These are phyloP conservation scores for Anthonomus grandis DNA, from an alignment of 1,140 invertebrate species.

Conservation along the genomic window DNA sequence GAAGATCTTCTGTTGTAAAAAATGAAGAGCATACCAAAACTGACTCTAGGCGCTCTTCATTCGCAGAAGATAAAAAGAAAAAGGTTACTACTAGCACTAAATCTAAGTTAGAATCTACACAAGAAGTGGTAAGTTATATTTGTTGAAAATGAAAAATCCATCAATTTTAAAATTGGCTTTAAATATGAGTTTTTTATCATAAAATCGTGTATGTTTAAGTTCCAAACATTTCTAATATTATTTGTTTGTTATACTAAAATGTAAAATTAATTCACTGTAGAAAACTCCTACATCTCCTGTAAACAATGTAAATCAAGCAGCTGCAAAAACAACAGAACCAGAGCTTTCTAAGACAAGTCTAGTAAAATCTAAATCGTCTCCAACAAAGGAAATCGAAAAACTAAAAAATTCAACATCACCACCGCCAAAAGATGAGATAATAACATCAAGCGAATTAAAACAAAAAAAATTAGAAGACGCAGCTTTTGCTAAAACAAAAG, in stretches of 20 bases:
- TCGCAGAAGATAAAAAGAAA: conserved; percentile 57
- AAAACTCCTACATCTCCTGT: conserved; percentile 51
- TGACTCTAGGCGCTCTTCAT: conserved; percentile 62
- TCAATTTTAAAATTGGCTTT: too few species aligned
- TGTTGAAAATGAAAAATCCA: too few species aligned
- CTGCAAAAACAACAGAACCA: conserved; percentile 39
- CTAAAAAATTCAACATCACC: conserved; percentile 22
- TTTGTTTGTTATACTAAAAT: conserved; percentile 1
- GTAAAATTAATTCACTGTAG: conserved; percentile 25
- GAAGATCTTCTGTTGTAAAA: conserved; percentile 42
- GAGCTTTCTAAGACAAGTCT: conserved; percentile 44
- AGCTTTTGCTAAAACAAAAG: conserved; percentile 29
- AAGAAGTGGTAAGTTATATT: conserved; percentile 41
- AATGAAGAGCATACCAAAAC: conserved; percentile 56
- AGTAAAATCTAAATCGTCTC: conserved; percentile 42
- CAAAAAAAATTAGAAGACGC: conserved; percentile 33
- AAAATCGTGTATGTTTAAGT: too few species aligned
- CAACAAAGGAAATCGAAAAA: conserved; percentile 24
- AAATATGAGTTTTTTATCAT: too few species aligned
- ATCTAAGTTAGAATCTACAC: conserved; percentile 42
- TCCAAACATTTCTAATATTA: too few species aligned
- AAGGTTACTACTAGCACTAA: conserved; percentile 43
- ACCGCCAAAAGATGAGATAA: conserved; percentile 41
- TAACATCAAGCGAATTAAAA: too few species aligned
- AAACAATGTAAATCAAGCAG: conserved; percentile 50